Evolutionary conservation across 1,140 invertebrate genomes (phyloP), one percentile per base, ranked within the genome.

Genomic region (Oryctes rhinoceros): DNA sequence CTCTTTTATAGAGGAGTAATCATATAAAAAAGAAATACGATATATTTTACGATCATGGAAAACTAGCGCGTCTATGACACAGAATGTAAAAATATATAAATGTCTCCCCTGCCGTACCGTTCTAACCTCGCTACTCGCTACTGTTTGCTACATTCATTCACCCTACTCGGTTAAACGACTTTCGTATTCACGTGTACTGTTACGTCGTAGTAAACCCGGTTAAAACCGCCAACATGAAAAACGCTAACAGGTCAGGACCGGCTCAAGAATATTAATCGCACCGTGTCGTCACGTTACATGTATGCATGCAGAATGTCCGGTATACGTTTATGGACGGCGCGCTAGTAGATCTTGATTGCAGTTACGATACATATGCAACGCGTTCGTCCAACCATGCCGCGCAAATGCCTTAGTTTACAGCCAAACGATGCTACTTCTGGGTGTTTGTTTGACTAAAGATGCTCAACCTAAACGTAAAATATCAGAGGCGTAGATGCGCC

Each of bases 11-110:
- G 81, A 79, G 80, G 80, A 81, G 83, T 84, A 83, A 84, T 84
- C 83, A 84, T 84, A 84, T 84, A 84, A 84, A 84, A 82, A 83
- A 84, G 83, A 84, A 84, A 83, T 84, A 84, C 82, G 82, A 78
- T 82, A 82, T 81, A 83, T 82, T 83, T 83, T 83, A 83, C 80
- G 82, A 81, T 84, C 81, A 81, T 81, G 78, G 82, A 81, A 83
- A 83, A 82, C 81, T 80, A 81, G 81, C 30, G 80, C 35, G 49
- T 80, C 79, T 81, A 81, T 81, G 81, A 81, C 81, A 80, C 75
- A 79, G 48, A 62, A 80, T 78, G 78, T 81, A 81, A 82, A 83
- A 83, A 83, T 83, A 80, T 80, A 80, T 53, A 53, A 53, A 13
- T 53, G 6, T 53, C 13, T 53, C 49, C 49, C 49, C 49, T 13